These are phyloP conservation scores for Oopsacas minuta DNA, from an alignment of 37 sponge, comb jelly and placozoan species.

Conservation along the genomic window DNA sequence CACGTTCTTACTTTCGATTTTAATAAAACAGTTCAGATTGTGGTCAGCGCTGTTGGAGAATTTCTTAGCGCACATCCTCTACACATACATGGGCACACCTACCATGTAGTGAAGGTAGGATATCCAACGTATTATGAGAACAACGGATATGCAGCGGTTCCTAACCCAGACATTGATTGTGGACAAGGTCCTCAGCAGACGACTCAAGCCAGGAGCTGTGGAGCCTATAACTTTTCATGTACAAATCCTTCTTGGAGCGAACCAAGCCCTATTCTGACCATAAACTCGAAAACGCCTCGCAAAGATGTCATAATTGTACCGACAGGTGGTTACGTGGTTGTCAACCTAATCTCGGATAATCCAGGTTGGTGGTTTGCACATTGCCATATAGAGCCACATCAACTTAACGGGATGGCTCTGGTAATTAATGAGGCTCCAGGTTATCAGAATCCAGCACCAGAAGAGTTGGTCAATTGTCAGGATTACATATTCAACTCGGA, in stretches of 20 bases:
- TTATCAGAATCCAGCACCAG: slow-evolving; percentile 28
- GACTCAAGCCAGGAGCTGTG: background rate
- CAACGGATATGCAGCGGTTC: background rate
- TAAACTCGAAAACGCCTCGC: background rate
- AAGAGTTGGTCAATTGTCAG: slow-evolving; percentile 17
- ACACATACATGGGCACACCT: slow-evolving; percentile 53
- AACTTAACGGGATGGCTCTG: slow-evolving; percentile 62
- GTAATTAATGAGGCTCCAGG: slow-evolving; percentile 35
- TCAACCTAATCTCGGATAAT: slow-evolving; percentile 57
- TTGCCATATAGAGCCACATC: slow-evolving; percentile 76
- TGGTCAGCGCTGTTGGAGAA: slow-evolving; percentile 11
- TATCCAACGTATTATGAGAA: slow-evolving; percentile 38
- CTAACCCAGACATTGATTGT: slow-evolving; percentile 26
- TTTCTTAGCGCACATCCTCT: slow-evolving; percentile 40
- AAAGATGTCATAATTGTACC: slow-evolving; percentile 78
- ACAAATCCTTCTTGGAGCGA: background rate
- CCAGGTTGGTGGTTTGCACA: slow-evolving; percentile 89
- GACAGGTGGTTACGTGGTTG: slow-evolving; percentile 65
- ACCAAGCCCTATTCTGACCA: background rate
- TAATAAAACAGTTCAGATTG: slow-evolving; percentile 24
- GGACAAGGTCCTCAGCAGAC: background rate
- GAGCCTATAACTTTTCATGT: background rate
- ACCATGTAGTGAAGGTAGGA: slow-evolving; percentile 47
- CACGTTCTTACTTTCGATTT: background rate
- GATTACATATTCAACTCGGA: background rate